A percentile compares a stretch with the other conserved stretches of the same genome.
phyloP scores from a whole-genome alignment of 1,140 invertebrate genomes.

The Bursaphelenchus mucronatus region DNA sequence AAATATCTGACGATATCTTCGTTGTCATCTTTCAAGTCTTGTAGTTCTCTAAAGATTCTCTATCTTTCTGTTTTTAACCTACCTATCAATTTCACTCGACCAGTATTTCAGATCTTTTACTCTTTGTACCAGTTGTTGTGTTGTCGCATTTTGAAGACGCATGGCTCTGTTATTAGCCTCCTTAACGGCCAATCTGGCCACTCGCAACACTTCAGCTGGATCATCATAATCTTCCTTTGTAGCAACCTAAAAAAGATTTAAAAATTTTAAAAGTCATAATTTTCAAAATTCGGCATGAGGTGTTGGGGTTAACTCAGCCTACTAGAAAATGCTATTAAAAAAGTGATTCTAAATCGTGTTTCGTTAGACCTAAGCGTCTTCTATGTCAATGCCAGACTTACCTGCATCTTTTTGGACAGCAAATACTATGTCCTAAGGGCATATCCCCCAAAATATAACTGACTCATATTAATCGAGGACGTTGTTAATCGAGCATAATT shows the following conservation, averaged over 20 bases:
- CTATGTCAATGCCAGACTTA: too few relatives aligned
- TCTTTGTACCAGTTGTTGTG: constrained; percentile 52
- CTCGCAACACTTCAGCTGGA: constrained; percentile 49
- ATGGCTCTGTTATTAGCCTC: constrained; percentile 52
- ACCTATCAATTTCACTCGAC: constrained; percentile 55
- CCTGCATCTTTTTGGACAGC: too few relatives aligned
- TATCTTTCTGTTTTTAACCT: constrained; percentile 1
- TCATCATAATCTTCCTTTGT: constrained; percentile 47
- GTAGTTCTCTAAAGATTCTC: constrained; percentile 40
- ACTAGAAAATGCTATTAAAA: constrained; percentile 3
- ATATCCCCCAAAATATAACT: too few relatives aligned
- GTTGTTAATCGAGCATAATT: too few relatives aligned
- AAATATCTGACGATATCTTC: constrained; percentile 49
- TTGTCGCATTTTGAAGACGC: constrained; percentile 53
- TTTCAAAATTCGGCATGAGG: constrained; percentile 5
- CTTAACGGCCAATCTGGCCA: constrained; percentile 52
- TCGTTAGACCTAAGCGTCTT: too few relatives aligned
- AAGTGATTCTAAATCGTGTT: too few relatives aligned
- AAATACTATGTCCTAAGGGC: too few relatives aligned
- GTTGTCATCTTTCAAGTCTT: constrained; percentile 53
- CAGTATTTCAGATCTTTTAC: constrained; percentile 57
- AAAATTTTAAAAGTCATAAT: background rate
- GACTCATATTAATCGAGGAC: too few relatives aligned
- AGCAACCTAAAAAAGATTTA: background rate
- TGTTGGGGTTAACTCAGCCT: background rate